Base-by-base conservation (phyloP, 2,113 vertebrate species). In the Oreochromis niloticus region DNA sequence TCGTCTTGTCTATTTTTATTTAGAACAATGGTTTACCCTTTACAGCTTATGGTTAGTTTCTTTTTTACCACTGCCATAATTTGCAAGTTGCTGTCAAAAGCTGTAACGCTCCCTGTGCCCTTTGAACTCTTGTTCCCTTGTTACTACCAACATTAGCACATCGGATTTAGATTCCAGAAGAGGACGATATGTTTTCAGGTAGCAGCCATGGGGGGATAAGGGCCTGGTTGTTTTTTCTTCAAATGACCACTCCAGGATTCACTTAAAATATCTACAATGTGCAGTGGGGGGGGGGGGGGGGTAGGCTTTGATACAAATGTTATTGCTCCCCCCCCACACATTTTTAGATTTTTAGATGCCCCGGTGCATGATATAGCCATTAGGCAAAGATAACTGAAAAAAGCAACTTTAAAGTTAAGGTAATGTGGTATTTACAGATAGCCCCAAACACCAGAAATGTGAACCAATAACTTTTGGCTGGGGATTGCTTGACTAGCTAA, bases 21-120 rank as follows among this genome's bases (percentile, higher is more conserved):
- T 55, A 56, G 22, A 79, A 82, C 71, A 68, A 80, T 63, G 56
- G 43, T 12, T 54, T 68, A 82, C 43, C 34, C 73, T 86, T 88
- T 83, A 63, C 75, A 52, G 46, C 81, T 81, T 34, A 43, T 10
- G 48, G 41, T 85, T 63, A 50, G 39, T 41, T 48, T 82, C 32
- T 59, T 92, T 82, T 84, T 85, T 6, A 78, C 87, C 50, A 73
- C 13, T 57, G 32, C 34, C 59, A 83, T 88, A 3, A 84, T 89
- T 90, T 90, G 83, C 80, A 75, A 80, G 82, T 27, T 52, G 30
- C 54, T 88, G 81, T 92, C 83, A 87, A 90, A 92, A 32, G 83
- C 66, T 87, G 46, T 80, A 75, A 83, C 1, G 34, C 83, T 84
- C 54, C 30, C 13, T 1, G 22, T 81, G 80, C 22, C 63, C 85